Conservation (phyloP, 2,797 vertebrate genomes). For the Takifugu rubripes region DNA sequence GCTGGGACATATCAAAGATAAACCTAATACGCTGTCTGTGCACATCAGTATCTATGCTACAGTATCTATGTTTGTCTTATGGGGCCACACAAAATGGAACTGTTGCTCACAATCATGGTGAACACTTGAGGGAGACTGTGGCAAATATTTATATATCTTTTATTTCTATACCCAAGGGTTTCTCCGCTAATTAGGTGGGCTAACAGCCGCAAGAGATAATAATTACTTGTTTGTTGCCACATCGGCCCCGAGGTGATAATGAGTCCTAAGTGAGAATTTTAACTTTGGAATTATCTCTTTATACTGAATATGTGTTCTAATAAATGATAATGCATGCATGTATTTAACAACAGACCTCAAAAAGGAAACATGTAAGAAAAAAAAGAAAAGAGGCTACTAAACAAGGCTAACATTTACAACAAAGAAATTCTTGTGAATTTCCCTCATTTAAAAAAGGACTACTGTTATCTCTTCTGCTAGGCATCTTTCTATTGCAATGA, state of each 20-base stretch:
- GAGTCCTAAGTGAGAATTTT: constrained; percentile 80
- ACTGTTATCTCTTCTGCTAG: too few species aligned
- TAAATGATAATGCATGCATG: constrained; percentile 78
- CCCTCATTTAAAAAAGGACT: too few species aligned
- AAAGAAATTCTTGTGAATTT: too few species aligned
- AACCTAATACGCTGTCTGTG: constrained; percentile 49
- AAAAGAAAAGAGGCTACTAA: too few species aligned
- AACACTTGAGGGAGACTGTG: neutral
- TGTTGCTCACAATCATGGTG: neutral
- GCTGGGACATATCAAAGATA: constrained; percentile 64
- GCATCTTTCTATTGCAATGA: too few species aligned
- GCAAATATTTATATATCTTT: constrained; percentile 27
- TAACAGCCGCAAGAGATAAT: constrained; percentile 80
- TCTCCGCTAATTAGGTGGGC: constrained; percentile 62
- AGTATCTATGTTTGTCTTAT: too few species aligned
- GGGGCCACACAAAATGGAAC: too few species aligned
- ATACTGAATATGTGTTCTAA: constrained; percentile 85
- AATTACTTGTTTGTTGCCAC: constrained; percentile 85
- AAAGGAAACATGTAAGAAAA: too few species aligned
- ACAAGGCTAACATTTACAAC: too few species aligned
- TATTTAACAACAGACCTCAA: too few species aligned
- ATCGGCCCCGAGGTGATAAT: constrained; percentile 93
- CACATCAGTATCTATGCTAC: constrained; percentile 14
- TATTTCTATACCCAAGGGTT: constrained; percentile 63
- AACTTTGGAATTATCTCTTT: constrained; percentile 79